A percentile compares a stretch with the other conserved stretches of the same genome.
Evolutionary conservation across 1,140 invertebrate genomes (phyloP).

Genomic region (Neuroterus valhalla): DNA sequence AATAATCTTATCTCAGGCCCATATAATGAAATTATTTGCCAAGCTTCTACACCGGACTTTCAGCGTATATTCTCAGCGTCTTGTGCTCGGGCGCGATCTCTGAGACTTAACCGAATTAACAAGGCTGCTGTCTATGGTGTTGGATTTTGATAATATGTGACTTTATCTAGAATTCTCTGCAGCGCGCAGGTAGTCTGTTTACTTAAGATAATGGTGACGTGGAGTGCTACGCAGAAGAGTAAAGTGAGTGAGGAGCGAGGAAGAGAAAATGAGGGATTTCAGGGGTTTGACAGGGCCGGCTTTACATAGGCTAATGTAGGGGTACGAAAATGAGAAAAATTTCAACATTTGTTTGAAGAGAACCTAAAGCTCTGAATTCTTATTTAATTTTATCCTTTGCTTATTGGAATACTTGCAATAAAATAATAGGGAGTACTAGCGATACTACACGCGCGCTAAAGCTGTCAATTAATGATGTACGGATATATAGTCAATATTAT

Average conservation of each 20-base stretch:
- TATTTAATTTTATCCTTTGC: no score
- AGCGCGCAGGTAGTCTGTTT: conserved; percentile 69
- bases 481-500: no score
- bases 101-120: conserved; percentile 66
- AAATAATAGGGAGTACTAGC: no score
- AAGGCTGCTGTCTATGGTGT: conserved; percentile 49
- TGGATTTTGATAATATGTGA: conserved; percentile 71
- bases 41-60: conserved; percentile 11
- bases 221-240: conserved; percentile 47
- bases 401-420: no score
- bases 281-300: no score
- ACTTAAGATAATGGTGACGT: conserved; percentile 71
- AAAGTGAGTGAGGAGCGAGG: not conserved
- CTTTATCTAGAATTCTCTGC: conserved; percentile 66
- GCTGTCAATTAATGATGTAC: no score
- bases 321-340: no score
- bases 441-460: no score
- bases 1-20: no score
- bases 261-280: not conserved
- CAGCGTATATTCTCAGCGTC: not conserved
- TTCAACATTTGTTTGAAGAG: no score
- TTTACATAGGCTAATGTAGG: no score
- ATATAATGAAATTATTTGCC: not conserved
- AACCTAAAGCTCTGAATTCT: no score
- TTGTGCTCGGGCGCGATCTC: conserved; percentile 18